phyloP scores from a whole-genome alignment of 2,888 invertebrate species.

The Agrotis ipsilon region DNA sequence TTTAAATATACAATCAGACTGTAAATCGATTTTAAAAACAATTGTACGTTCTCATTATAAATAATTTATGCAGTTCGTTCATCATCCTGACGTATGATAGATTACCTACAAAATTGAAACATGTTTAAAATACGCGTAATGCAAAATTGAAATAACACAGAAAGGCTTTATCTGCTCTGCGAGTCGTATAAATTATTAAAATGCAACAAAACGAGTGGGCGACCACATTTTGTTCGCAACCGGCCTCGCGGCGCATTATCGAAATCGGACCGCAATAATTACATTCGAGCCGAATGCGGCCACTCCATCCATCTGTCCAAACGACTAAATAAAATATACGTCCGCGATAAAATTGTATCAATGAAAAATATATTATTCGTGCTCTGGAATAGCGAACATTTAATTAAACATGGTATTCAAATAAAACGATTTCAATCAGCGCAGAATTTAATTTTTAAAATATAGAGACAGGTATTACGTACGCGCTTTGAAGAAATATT shows the following conservation, averaged over 20 bases:
- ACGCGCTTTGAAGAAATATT: constrained; percentile 22
- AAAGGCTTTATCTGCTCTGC: constrained; percentile 84
- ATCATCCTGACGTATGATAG: constrained; percentile 68
- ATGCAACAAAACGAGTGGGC: constrained; percentile 85
- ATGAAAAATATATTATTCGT: constrained; percentile 80
- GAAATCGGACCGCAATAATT: constrained; percentile 90
- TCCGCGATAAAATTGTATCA: constrained; percentile 82
- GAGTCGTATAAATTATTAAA: constrained; percentile 87
- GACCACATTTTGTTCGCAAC: constrained; percentile 85
- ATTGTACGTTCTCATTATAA: constrained; percentile 48
- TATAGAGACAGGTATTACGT: constrained; percentile 32
- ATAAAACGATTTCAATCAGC: constrained; percentile 68
- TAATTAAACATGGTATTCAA: constrained; percentile 77
- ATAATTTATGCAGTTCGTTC: constrained; percentile 63
- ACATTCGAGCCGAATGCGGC: constrained; percentile 87
- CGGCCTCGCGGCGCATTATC: constrained; percentile 88
- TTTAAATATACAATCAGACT: constrained; percentile 37
- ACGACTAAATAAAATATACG: constrained; percentile 83
- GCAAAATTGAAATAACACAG: constrained; percentile 79
- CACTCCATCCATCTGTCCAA: constrained; percentile 84
- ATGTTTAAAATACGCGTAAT: constrained; percentile 66
- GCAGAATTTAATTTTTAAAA: constrained; percentile 52
- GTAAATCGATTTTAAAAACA: constrained; percentile 45
- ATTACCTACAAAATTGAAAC: constrained; percentile 67
- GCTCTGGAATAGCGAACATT: constrained; percentile 73